Percentiles rank a stretch among this genome's conserved stretches.
Conservation (phyloP, 2,113 vertebrate species). For the Prochilodus magdalenae region DNA sequence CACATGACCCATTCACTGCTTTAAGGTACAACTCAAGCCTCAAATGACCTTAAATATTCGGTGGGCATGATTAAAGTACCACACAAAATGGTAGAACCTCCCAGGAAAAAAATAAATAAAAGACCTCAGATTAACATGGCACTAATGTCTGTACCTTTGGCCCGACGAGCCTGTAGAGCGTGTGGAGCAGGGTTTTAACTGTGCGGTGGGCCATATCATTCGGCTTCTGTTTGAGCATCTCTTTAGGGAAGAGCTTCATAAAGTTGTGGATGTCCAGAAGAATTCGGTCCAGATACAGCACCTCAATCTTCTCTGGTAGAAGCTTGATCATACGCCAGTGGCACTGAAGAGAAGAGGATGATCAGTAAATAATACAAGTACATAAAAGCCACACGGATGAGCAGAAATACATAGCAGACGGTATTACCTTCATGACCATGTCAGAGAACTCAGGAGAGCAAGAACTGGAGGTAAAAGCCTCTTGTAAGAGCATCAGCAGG, state of each 20-base stretch:
- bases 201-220: conserved; percentile 93
- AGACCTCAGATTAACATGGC: no score
- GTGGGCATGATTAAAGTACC: no score
- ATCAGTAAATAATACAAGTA: not conserved
- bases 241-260: conserved; percentile 97
- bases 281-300: conserved; percentile 92
- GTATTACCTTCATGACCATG: conserved; percentile 93
- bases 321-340: conserved; percentile 96
- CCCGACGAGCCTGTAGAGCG: conserved; percentile 91
- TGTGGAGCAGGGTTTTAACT: conserved; percentile 91
- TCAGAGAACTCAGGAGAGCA: conserved; percentile 91
- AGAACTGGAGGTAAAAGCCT: conserved; percentile 86
- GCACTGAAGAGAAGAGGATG: conserved; percentile 78
- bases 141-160: conserved; percentile 78
- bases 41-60: no score
- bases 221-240: conserved; percentile 94
- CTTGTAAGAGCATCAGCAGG: conserved; percentile 93
- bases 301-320: conserved; percentile 90
- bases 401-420: not conserved
- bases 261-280: conserved; percentile 95
- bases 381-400: no score
- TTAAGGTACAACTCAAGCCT: no score
- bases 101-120: no score
- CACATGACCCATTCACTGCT: no score
- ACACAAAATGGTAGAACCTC: no score